These are phyloP conservation scores for Drosophila neotestacea DNA, from an alignment of 2,888 invertebrate genomes.

Conservation along the genomic window DNA sequence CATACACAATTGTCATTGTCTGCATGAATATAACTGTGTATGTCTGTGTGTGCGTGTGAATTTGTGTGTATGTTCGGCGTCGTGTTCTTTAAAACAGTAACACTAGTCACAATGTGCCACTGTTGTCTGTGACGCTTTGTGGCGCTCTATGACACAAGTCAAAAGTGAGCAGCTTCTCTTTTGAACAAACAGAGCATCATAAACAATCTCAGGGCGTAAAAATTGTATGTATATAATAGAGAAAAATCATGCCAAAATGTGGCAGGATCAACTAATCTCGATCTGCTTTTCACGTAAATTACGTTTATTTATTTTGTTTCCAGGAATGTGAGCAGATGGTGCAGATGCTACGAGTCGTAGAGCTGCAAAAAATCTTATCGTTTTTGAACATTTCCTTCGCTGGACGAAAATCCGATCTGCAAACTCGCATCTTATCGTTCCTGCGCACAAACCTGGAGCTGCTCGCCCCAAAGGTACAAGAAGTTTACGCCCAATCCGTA, in stretches of 20 bases:
- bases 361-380: conserved; percentile 92
- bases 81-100: conserved; percentile 38
- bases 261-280: too few species aligned
- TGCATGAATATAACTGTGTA: conserved; percentile 10
- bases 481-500: conserved; percentile 84
- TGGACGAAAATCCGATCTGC: conserved; percentile 92
- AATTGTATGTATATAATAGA: too few species aligned
- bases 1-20: conserved; percentile 50
- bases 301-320: conserved; percentile 25
- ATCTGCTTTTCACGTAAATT: too few species aligned
- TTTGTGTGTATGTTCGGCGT: conserved; percentile 37
- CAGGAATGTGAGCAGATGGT: conserved; percentile 85
- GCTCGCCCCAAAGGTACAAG: conserved; percentile 87
- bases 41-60: conserved; percentile 18
- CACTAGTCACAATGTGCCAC: conserved; percentile 13
- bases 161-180: too few species aligned
- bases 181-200: too few species aligned
- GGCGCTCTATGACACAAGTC: too few species aligned
- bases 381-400: conserved; percentile 92
- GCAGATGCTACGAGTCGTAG: conserved; percentile 91
- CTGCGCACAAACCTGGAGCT: conserved; percentile 88
- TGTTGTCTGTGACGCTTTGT: neutral
- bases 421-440: conserved; percentile 90
- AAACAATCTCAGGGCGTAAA: too few species aligned
- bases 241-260: too few species aligned